A percentile compares a stretch with the other conserved stretches of the same genome.
Evolutionary conservation across 2,888 invertebrate genomes (phyloP).

Genomic region (Strigamia transsilvanica): DNA sequence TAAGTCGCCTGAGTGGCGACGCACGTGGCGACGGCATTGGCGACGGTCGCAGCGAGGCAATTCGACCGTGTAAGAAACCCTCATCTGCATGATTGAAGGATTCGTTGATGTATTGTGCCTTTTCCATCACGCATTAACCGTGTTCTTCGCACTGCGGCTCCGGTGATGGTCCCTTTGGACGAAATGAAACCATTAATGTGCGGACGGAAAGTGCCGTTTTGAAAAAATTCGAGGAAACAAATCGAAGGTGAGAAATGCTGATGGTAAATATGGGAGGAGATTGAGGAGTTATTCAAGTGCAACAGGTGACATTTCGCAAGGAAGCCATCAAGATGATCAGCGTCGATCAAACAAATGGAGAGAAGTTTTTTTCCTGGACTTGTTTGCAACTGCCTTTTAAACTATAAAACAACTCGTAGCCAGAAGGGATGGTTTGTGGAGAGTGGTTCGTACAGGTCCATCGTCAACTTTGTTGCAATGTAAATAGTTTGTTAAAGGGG

Average conservation of each 20-base stretch:
- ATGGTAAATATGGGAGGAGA: neutral
- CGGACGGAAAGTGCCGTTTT: neutral
- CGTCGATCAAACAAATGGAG: neutral
- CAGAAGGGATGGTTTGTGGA: neutral
- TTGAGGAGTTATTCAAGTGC: neutral
- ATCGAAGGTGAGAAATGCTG: neutral
- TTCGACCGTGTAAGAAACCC: neutral
- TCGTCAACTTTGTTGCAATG: no score
- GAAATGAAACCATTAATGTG: neutral
- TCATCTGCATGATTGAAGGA: neutral
- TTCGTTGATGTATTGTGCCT: constrained; percentile 7
- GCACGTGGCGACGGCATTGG: constrained; percentile 1
- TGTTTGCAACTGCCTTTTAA: neutral
- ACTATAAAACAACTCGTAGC: neutral
- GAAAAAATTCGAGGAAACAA: neutral
- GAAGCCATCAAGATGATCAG: neutral
- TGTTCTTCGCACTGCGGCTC: neutral
- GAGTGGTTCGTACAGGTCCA: no score
- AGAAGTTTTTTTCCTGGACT: neutral
- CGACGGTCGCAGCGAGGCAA: neutral
- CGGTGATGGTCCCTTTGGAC: neutral
- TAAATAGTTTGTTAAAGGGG: no score
- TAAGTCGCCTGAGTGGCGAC: constrained; percentile 29
- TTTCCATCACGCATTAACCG: neutral
- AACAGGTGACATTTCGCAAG: constrained; percentile 13